Evolutionary conservation across 2,113 vertebrate species (phyloP).

Genomic region (Otus sunia): DNA sequence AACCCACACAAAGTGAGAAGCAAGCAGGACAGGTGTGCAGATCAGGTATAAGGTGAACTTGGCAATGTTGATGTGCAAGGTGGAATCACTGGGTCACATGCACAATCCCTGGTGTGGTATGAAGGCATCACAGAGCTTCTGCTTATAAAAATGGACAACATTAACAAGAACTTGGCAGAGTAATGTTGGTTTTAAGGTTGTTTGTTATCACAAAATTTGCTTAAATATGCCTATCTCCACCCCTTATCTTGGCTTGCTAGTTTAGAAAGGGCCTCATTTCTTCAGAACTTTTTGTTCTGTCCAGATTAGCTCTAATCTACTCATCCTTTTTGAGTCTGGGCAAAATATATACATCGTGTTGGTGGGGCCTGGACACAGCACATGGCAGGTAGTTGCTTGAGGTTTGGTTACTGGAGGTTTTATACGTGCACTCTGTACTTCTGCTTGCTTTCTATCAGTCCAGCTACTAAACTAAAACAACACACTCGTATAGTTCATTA

Average conservation of each 20-base stretch:
- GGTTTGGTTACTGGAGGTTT: background rate
- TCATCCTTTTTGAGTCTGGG: background rate
- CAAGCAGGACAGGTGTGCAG: background rate
- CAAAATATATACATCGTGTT: background rate
- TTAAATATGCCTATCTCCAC: background rate
- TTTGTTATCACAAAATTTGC: background rate
- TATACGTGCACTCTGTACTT: background rate
- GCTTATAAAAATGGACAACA: background rate
- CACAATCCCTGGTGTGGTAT: too few relatives aligned
- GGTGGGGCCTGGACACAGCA: background rate
- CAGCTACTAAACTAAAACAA: background rate
- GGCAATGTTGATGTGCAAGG: background rate
- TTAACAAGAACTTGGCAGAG: background rate
- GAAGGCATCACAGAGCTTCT: background rate
- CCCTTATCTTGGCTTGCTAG: background rate
- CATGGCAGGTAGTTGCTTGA: too few relatives aligned
- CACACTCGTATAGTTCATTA: background rate
- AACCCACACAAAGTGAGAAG: accelerated
- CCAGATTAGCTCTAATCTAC: background rate
- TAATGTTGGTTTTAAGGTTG: background rate
- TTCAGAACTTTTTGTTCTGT: background rate
- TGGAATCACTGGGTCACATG: background rate
- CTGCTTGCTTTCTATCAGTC: background rate
- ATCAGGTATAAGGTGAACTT: background rate
- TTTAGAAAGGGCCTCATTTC: background rate